Conservation (phyloP, 1,140 invertebrate species). For the Planococcus citri region DNA sequence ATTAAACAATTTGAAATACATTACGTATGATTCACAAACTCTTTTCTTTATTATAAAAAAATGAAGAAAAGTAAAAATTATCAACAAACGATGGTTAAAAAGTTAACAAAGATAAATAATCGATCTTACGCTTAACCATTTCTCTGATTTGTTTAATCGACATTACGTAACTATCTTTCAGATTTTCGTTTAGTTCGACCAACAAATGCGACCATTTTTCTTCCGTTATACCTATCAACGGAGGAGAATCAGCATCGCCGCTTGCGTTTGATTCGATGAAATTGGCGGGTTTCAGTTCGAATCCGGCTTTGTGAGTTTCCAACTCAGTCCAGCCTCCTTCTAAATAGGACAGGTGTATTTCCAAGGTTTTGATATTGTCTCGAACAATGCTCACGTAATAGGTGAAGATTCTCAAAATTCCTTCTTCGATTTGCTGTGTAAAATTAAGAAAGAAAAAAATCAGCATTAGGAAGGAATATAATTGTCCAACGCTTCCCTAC, state of each 20-base stretch:
- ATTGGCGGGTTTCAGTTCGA: not conserved
- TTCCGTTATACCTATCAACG: not conserved
- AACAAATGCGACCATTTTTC: not conserved
- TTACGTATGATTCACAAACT: no score
- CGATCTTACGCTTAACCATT: not conserved
- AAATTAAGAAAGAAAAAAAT: not conserved
- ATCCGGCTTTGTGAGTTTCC: not conserved
- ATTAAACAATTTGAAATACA: no score
- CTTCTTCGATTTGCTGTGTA: constrained; percentile 8
- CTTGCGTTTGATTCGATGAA: not conserved
- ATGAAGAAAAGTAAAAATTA: no score
- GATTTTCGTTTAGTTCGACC: not conserved
- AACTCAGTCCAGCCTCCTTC: not conserved
- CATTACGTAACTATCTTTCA: not conserved
- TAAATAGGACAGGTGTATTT: not conserved
- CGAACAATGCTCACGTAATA: constrained; percentile 9
- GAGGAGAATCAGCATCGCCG: not conserved
- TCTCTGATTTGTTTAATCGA: constrained; percentile 4
- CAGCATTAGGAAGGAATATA: no score
- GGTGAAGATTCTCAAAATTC: not conserved
- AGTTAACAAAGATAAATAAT: not conserved
- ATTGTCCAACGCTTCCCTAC: no score
- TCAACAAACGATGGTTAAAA: not conserved
- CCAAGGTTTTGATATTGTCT: not conserved
- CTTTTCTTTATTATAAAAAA: no score